Percentiles rank a stretch among this genome's conserved stretches.
phyloP scores from a whole-genome alignment of 2,113 vertebrate genomes.

The Zosterops pallidus region DNA sequence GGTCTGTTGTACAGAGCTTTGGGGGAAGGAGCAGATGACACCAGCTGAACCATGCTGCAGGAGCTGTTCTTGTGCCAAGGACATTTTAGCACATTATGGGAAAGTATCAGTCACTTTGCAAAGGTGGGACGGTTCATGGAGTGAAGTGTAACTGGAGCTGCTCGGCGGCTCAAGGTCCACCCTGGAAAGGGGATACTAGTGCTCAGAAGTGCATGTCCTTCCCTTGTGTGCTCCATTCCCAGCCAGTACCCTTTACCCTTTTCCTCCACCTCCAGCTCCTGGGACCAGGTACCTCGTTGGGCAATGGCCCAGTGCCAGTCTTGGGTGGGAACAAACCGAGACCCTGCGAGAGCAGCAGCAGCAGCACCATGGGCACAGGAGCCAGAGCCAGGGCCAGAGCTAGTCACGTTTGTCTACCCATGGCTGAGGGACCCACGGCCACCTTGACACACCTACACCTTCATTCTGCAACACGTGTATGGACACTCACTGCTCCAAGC shows the following conservation, averaged over 20 bases:
- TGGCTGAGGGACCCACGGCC: too few species aligned
- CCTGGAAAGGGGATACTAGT: background rate
- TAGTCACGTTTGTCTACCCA: background rate
- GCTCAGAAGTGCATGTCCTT: background rate
- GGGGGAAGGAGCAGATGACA: background rate
- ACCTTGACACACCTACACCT: fast-evolving
- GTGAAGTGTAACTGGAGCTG: background rate
- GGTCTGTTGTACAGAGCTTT: fast-evolving
- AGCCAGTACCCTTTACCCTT: fast-evolving
- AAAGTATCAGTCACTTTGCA: background rate
- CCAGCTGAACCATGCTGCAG: background rate
- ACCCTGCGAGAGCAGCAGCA: fast-evolving
- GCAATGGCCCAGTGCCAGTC: fast-evolving
- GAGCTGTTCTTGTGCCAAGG: background rate
- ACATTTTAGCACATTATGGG: background rate
- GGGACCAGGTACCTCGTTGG: fast-evolving
- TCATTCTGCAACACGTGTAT: fast-evolving
- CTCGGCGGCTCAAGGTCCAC: background rate
- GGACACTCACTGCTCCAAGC: background rate
- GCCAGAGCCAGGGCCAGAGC: background rate
- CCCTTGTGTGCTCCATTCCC: fast-evolving
- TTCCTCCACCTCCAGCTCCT: background rate
- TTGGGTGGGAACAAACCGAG: background rate
- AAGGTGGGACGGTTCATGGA: background rate
- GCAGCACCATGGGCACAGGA: background rate